Conservation (phyloP, 2,888 invertebrate genomes). For the Chloroclysta siterata region DNA sequence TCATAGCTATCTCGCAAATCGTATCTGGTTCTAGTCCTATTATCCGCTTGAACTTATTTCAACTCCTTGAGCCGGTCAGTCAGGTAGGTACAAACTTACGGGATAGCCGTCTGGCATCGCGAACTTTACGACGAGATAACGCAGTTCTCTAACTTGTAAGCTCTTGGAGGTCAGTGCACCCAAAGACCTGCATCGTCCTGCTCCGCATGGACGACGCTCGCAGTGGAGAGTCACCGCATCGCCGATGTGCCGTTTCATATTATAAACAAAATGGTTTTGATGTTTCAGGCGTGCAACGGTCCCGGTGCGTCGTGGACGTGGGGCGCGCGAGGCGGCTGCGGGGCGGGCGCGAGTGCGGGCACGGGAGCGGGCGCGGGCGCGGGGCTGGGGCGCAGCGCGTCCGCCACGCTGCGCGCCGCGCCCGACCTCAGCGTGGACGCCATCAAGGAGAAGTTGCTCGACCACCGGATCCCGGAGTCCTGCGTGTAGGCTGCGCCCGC, state of each 20-base stretch:
- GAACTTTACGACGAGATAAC: too few relatives aligned
- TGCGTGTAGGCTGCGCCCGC: conserved; percentile 87
- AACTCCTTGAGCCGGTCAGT: too few relatives aligned
- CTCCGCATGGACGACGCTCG: too few relatives aligned
- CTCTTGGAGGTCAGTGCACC: too few relatives aligned
- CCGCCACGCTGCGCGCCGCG: conserved; percentile 76
- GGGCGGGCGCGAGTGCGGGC: conserved; percentile 55
- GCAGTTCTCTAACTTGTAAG: too few relatives aligned
- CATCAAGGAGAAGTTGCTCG: conserved; percentile 94
- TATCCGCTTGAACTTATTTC: too few relatives aligned
- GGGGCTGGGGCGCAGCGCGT: conserved; percentile 74
- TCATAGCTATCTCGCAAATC: too few relatives aligned
- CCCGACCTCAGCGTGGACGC: conserved; percentile 91
- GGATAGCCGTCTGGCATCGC: too few relatives aligned
- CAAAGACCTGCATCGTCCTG: too few relatives aligned
- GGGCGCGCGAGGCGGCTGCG: conserved; percentile 68
- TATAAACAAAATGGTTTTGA: conserved; percentile 34
- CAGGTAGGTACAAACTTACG: too few relatives aligned
- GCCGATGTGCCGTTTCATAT: not conserved
- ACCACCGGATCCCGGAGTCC: conserved; percentile 94
- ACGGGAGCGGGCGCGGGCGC: conserved; percentile 43
- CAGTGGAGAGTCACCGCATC: too few relatives aligned
- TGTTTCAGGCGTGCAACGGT: conserved; percentile 77
- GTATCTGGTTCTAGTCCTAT: too few relatives aligned
- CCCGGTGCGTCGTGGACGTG: conserved; percentile 84